These are phyloP conservation scores for Ciconia maguari DNA, from an alignment of 2,113 vertebrate genomes.

Conservation along the genomic window DNA sequence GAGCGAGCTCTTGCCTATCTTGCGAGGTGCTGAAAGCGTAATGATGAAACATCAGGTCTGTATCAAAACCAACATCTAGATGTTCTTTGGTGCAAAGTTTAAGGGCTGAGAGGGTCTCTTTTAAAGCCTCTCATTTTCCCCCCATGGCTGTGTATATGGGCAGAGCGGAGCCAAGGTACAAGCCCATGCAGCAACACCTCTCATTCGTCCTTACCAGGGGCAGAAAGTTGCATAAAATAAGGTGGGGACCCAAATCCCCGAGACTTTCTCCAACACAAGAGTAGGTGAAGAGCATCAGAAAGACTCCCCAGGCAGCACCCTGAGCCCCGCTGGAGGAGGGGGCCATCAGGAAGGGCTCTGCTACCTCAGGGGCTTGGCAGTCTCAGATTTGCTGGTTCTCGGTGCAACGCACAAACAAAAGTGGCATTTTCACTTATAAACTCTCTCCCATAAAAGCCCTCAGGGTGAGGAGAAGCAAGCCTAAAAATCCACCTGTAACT, in stretches of 20 bases:
- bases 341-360: rapidly evolving
- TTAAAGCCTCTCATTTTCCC: background rate
- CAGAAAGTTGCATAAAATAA: background rate
- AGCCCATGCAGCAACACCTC: background rate
- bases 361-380: background rate
- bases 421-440: background rate
- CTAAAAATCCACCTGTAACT: background rate
- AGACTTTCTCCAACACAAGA: background rate
- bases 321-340: rapidly evolving
- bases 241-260: background rate
- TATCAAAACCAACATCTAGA: background rate
- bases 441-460: background rate
- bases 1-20: background rate
- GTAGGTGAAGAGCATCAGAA: background rate
- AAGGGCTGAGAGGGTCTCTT: background rate
- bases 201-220: rapidly evolving
- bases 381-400: background rate
- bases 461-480: background rate
- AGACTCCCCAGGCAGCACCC: background rate
- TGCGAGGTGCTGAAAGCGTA: background rate
- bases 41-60: background rate
- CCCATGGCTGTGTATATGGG: rapidly evolving
- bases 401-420: background rate
- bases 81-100: background rate
- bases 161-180: background rate